Evolutionary conservation across 1,140 invertebrate genomes (phyloP), one percentile per base, ranked within the genome.

Genomic region (Neotoxoptera formosana): DNA sequence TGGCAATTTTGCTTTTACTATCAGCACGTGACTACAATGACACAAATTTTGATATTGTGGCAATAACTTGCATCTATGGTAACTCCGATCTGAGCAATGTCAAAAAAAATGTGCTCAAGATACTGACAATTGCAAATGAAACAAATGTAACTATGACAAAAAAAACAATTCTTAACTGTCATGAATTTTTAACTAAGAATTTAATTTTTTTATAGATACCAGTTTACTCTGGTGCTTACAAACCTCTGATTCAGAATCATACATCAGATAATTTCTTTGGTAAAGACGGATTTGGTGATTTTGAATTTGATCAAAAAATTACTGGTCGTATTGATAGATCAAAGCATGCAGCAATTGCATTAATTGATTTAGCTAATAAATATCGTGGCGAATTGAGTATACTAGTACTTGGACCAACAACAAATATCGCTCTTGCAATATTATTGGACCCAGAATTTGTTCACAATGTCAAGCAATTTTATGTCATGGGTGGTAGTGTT

Each of bases 211-310:
- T 3, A 60, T 60, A 60, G 56, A 60, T 60, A 30, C 56, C 56
- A 60, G 56, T 60, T 60, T 60, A 60, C 56, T 11, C 25, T 60
- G 56, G 56, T 60, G 56, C 56, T 25, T 60, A 2, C 25, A 60
- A 60, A 30, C 56, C 56, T 60, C 25, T 60, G 9, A 60, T 25
- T 6, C 7, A 11, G 2, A 60, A 60, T 60, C 56, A 60, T 60
- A 67, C 60, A 67, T 67, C 60, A 14, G 60, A 67, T 67, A n/a
- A n/a, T n/a, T 67, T 67, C 14, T 67, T 67, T 67, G 60, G 60
- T n/a, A 67, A 67, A n/a, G 60, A 67, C n/a, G 60, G 60, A 67
- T 67, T 67, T 67, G 60, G 60, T n/a, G 60, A 67, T 67, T 67
- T 67, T 67, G 14, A 67, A 67, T 67, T 67, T 30, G n/a, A 67